Conservation (phyloP, 2,888 invertebrate species). For the Tetragonula carbonaria region DNA sequence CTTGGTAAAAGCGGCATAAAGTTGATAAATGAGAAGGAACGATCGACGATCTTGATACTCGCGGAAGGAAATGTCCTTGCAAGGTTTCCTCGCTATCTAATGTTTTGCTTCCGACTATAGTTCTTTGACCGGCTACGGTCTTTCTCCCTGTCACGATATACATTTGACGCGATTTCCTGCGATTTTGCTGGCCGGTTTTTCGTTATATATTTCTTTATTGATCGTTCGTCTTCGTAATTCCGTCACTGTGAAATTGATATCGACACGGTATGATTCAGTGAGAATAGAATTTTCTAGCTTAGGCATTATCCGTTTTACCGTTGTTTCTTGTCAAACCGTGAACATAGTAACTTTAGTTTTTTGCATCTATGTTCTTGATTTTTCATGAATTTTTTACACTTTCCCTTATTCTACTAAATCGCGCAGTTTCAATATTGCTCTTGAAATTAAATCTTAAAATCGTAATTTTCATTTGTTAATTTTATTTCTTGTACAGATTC, state of each 20-base stretch:
- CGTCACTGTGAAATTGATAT: conserved; percentile 38
- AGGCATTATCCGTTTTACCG: too few relatives aligned
- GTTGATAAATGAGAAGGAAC: background rate
- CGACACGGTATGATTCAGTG: too few relatives aligned
- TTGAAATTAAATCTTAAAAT: too few relatives aligned
- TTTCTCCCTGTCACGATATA: background rate
- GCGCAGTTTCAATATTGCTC: too few relatives aligned
- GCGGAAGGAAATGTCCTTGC: conserved; percentile 28
- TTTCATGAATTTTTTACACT: too few relatives aligned
- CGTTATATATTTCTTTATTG: background rate
- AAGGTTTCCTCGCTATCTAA: conserved; percentile 1
- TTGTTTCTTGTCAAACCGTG: too few relatives aligned
- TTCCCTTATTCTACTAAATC: too few relatives aligned
- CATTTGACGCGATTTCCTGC: conserved; percentile 21
- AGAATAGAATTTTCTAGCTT: background rate
- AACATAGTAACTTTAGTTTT: too few relatives aligned
- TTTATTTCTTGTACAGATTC: background rate
- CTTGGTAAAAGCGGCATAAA: background rate
- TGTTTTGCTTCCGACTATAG: background rate
- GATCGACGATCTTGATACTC: background rate
- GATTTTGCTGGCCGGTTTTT: conserved; percentile 34
- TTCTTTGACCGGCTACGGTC: conserved; percentile 6
- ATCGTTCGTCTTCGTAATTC: background rate
- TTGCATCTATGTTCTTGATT: too few relatives aligned
- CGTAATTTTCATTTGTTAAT: too few relatives aligned